Evolutionary conservation across 2,888 invertebrate genomes (phyloP).

Genomic region (Muschampia plurimacula): DNA sequence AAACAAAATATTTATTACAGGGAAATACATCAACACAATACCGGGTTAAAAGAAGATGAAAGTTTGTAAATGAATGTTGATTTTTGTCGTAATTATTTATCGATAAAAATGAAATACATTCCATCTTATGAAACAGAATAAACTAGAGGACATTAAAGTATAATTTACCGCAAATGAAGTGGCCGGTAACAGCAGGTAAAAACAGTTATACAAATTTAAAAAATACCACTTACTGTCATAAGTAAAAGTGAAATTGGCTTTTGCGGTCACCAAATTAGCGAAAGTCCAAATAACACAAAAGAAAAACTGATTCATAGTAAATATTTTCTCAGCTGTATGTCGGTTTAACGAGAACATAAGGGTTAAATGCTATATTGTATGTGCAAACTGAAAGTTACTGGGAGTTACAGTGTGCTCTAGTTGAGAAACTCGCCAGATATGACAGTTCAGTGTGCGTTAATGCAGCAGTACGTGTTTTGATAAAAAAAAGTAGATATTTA

Average conservation of each 20-base stretch:
- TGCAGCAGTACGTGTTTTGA: slow-evolving; percentile 23
- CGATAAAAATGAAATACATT: too few relatives aligned
- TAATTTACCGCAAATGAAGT: too few relatives aligned
- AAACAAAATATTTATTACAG: too few relatives aligned
- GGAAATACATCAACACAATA: too few relatives aligned
- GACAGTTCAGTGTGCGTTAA: slow-evolving; percentile 42
- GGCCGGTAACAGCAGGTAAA: not conserved
- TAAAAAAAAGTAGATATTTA: not conserved
- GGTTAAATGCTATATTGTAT: slow-evolving; percentile 33
- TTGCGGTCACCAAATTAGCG: slow-evolving; percentile 30
- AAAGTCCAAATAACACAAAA: slow-evolving; percentile 41
- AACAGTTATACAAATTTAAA: not conserved
- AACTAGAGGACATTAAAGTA: too few relatives aligned
- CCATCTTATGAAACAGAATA: too few relatives aligned
- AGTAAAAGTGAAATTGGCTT: slow-evolving; percentile 54
- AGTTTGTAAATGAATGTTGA: too few relatives aligned
- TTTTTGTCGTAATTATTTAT: too few relatives aligned
- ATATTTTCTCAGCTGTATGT: slow-evolving; percentile 1
- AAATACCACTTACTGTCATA: slow-evolving; percentile 54
- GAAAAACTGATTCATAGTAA: slow-evolving; percentile 49
- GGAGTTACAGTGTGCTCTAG: slow-evolving; percentile 39
- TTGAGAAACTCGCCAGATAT: slow-evolving; percentile 44
- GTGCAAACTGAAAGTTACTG: slow-evolving; percentile 33
- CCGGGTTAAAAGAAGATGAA: too few relatives aligned
- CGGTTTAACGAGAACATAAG: slow-evolving; percentile 16